phyloP scores from a whole-genome alignment of 2,888 invertebrate species.

The Erynnis tages region DNA sequence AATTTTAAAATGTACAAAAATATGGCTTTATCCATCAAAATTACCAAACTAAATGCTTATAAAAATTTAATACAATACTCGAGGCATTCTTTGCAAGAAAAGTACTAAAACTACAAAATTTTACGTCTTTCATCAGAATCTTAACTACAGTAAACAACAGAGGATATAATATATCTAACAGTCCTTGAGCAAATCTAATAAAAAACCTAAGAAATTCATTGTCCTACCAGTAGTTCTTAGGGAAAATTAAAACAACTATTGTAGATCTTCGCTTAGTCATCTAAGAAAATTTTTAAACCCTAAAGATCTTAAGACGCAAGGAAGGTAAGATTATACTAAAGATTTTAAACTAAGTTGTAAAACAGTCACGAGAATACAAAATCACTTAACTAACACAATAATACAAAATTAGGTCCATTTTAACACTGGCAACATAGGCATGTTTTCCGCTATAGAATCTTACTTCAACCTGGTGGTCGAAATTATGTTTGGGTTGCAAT shows the following conservation, averaged over 20 bases:
- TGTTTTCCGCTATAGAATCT: not conserved
- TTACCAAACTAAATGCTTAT: conserved; percentile 35
- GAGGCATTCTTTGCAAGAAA: conserved; percentile 7
- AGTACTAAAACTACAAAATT: conserved; percentile 30
- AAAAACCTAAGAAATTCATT: conserved; percentile 58
- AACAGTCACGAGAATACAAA: conserved; percentile 49
- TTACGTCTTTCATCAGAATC: conserved; percentile 40
- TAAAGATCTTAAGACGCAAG: conserved; percentile 41
- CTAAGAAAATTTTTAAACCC: conserved; percentile 30
- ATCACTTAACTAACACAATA: conserved; percentile 44
- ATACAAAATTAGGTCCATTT: conserved; percentile 26
- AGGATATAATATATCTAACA: conserved; percentile 49
- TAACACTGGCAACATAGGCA: not conserved
- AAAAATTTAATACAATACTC: conserved; percentile 37
- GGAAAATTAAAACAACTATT: conserved; percentile 41
- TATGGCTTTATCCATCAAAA: conserved; percentile 6
- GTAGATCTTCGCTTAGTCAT: conserved; percentile 29
- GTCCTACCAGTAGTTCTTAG: conserved; percentile 44
- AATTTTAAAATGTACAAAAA: conserved; percentile 37
- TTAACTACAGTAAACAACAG: conserved; percentile 38
- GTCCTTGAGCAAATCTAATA: conserved; percentile 65
- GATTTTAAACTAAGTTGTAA: conserved; percentile 44
- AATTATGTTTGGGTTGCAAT: no score
- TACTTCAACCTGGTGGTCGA: no score
- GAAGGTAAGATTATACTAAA: conserved; percentile 48